Percentiles rank a stretch among this genome's conserved stretches.
Evolutionary conservation across 30 jellyfish, hydroid and myxozoan genomes (phyloP).

Genomic region (Aurelia aurita complex sp. Pacific): DNA sequence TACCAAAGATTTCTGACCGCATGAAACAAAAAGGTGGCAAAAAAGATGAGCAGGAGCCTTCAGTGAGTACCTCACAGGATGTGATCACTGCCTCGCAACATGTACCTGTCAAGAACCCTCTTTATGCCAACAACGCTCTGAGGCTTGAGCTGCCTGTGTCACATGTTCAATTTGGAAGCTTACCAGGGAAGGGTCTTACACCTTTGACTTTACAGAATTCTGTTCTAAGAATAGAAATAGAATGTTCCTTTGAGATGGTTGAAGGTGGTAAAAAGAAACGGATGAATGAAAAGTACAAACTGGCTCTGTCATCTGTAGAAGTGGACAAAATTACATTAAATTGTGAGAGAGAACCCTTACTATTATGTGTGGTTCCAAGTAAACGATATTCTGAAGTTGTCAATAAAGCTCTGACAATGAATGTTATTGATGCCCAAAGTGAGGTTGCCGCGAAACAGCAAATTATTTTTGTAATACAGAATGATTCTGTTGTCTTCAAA

Average conservation of each 20-base stretch:
- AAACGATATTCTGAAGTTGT: slow-evolving; percentile 43
- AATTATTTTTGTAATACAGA: slow-evolving; percentile 29
- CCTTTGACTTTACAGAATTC: slow-evolving; percentile 18
- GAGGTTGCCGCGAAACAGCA: slow-evolving; percentile 10
- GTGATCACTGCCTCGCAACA: too few species aligned
- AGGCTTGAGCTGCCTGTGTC: slow-evolving; percentile 24
- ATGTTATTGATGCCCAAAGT: slow-evolving; percentile 32
- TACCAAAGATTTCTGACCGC: slow-evolving; percentile 49
- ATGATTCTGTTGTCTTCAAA: background rate
- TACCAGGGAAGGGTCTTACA: slow-evolving; percentile 50
- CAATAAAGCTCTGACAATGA: slow-evolving; percentile 24
- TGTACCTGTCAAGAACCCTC: background rate
- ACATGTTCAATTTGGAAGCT: slow-evolving; percentile 58
- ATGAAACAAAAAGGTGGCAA: slow-evolving; percentile 81
- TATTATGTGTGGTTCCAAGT: slow-evolving; percentile 48
- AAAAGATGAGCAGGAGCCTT: too few species aligned
- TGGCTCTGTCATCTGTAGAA: slow-evolving; percentile 55
- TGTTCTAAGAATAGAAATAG: slow-evolving; percentile 35
- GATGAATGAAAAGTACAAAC: slow-evolving; percentile 72
- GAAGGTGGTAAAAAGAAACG: slow-evolving; percentile 50
- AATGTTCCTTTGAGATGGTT: slow-evolving; percentile 20
- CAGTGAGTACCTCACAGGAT: too few species aligned
- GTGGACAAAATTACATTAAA: slow-evolving; percentile 41
- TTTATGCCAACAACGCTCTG: background rate
- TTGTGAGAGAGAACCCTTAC: slow-evolving; percentile 25